Evolutionary conservation across 2,888 invertebrate genomes (phyloP), one percentile per base, ranked within the genome.

Genomic region (Drosophila colorata): DNA sequence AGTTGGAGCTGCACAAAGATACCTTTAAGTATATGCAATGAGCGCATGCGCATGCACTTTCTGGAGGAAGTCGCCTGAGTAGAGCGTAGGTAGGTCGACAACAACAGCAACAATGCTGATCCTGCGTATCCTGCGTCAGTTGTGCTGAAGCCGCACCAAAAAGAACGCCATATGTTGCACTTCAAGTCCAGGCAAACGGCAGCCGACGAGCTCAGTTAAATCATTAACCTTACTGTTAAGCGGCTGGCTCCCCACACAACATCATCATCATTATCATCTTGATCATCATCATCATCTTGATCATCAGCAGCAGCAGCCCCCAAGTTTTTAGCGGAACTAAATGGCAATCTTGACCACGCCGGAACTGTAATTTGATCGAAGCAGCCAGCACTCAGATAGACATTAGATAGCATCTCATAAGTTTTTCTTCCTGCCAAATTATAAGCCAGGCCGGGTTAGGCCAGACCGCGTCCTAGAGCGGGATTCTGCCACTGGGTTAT

Each of bases 281-380:
- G 13, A 53, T 48, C 31, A 58, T 47, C 23, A 38, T 38, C 18
- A 51, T 49, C 38, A 52, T 44, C 14, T 49, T 37, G 20, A 38
- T 28, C 51, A 55, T 41, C 48, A 48, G 11, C 13, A 4, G 11
- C 28, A 31, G 8, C 9, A 46, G 28, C 38, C 16, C 60, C 61
- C 59, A 47, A 59, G 58, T 6, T 18, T 13, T 23, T 52, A 87
- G 82, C 82, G 87, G 82, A 84, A 85, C 88, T 80, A 84, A 87
- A 78, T 59, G 48, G 61, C 84, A 86, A 87, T 82, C 86, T 78
- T 87, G 79, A 71, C 71, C 73, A 55, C 18, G 60, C 81, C 90
- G 91, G 90, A 91, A 90, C 90, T 91, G 91, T 88, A 90, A 90
- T 90, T 90, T 91, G 90, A 90, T 90, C 83, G 76, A 90, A 68